Conservation (phyloP, 2,113 vertebrate genomes). For the Acanthisitta chloris region DNA sequence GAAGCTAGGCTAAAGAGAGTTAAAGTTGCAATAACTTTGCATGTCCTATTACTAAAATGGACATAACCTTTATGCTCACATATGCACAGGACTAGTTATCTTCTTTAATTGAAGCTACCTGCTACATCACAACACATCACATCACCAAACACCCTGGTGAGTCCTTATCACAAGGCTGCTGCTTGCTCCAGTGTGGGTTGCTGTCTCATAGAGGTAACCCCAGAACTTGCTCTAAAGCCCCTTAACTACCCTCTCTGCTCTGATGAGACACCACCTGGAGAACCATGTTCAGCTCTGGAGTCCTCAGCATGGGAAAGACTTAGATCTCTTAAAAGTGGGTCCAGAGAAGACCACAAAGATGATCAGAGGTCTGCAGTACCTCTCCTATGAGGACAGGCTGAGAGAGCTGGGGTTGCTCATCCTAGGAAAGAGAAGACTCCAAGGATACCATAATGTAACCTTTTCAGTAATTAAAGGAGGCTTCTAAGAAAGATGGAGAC, state of each 20-base stretch:
- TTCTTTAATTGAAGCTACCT: not conserved
- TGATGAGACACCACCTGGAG: not conserved
- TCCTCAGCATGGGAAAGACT: rapidly evolving
- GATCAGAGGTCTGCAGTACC: too few relatives aligned
- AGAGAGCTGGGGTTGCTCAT: not conserved
- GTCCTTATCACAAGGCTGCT: not conserved
- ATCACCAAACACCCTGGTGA: not conserved
- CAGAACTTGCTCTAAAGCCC: not conserved
- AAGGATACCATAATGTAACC: not conserved
- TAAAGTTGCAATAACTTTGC: not conserved
- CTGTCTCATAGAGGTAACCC: not conserved
- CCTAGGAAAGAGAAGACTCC: not conserved
- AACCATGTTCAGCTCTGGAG: not conserved
- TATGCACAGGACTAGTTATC: not conserved
- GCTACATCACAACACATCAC: not conserved
- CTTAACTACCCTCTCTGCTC: not conserved
- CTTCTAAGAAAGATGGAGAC: too few relatives aligned
- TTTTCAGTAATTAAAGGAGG: not conserved
- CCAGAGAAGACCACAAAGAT: not conserved
- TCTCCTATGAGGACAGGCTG: not conserved
- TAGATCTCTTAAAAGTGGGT: not conserved
- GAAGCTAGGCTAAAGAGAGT: not conserved
- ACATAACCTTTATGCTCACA: not conserved
- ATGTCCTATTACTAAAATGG: not conserved
- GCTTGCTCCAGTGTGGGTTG: not conserved